Percentiles rank a stretch among this genome's conserved stretches.
phyloP scores from a whole-genome alignment of 2,113 vertebrate species.

The Sinocyclocheilus grahami region DNA sequence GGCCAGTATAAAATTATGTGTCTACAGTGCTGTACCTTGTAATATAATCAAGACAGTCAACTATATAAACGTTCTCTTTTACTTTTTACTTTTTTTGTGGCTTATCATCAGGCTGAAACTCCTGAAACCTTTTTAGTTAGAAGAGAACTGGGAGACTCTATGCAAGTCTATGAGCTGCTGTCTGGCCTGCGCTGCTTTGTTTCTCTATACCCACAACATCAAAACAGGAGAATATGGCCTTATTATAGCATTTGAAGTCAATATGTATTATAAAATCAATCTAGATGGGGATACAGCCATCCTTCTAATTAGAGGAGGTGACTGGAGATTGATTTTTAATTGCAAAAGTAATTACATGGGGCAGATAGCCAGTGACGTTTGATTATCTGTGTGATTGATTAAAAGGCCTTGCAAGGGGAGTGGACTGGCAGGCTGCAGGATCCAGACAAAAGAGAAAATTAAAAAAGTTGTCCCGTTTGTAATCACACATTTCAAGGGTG shows the following conservation, averaged over 20 bases:
- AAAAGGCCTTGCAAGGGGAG: slow-evolving; percentile 95
- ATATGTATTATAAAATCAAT: slow-evolving; percentile 99
- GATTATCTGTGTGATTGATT: slow-evolving; percentile 99
- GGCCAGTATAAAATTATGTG: not conserved
- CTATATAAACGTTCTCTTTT: slow-evolving; percentile 14
- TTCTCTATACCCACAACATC: slow-evolving; percentile 89
- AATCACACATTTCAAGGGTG: slow-evolving; percentile 99
- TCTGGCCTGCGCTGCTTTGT: slow-evolving; percentile 65
- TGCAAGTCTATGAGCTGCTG: slow-evolving; percentile 1
- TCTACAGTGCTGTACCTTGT: not conserved
- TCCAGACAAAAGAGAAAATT: slow-evolving; percentile 99
- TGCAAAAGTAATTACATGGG: slow-evolving; percentile 99
- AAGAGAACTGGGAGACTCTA: not conserved
- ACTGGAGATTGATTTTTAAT: slow-evolving; percentile 99
- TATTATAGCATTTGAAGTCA: slow-evolving; percentile 99
- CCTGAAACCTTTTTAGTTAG: not conserved
- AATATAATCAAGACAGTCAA: not conserved
- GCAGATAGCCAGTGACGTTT: slow-evolving; percentile 99
- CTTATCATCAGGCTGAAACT: slow-evolving; percentile 5
- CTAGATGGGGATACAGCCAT: slow-evolving; percentile 99
- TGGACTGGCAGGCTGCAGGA: slow-evolving; percentile 95
- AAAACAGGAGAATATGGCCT: slow-evolving; percentile 97
- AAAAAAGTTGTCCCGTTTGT: slow-evolving; percentile 99
- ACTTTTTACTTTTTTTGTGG: slow-evolving; percentile 72
- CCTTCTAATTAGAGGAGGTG: slow-evolving; percentile 99